phyloP scores from a whole-genome alignment of 2,113 vertebrate species.

The Paratilapia polleni region DNA sequence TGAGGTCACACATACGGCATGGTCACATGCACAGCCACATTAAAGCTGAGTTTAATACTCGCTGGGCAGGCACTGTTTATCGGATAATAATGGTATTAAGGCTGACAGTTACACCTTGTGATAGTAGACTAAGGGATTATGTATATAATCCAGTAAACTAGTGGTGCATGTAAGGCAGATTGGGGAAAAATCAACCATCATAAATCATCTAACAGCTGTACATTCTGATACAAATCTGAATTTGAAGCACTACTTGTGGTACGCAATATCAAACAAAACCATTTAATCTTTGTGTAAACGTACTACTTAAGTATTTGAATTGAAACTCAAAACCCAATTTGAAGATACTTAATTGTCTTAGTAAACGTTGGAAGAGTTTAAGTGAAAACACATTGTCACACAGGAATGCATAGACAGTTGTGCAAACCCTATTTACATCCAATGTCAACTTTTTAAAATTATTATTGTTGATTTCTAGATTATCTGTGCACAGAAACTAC shows the following conservation, averaged over 20 bases:
- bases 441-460: not conserved
- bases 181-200: not conserved
- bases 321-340: too few relatives aligned
- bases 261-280: not conserved
- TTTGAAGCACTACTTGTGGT: not conserved
- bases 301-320: not conserved
- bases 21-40: constrained; percentile 21
- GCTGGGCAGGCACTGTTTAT: constrained; percentile 20
- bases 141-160: constrained; percentile 27
- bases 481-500: not conserved
- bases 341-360: not conserved
- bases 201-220: constrained; percentile 9
- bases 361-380: too few relatives aligned
- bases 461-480: not conserved
- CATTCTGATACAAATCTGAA: not conserved
- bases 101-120: constrained; percentile 29
- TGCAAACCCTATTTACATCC: too few relatives aligned
- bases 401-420: too few relatives aligned
- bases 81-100: constrained; percentile 40
- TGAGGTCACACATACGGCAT: constrained; percentile 38
- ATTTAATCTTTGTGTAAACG: not conserved
- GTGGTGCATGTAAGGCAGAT: constrained; percentile 1
- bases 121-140: constrained; percentile 20
- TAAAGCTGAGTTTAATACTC: constrained; percentile 31
- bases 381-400: too few relatives aligned